Conservation (phyloP, 2,888 invertebrate genomes). For the Ptychoptera albimana region DNA sequence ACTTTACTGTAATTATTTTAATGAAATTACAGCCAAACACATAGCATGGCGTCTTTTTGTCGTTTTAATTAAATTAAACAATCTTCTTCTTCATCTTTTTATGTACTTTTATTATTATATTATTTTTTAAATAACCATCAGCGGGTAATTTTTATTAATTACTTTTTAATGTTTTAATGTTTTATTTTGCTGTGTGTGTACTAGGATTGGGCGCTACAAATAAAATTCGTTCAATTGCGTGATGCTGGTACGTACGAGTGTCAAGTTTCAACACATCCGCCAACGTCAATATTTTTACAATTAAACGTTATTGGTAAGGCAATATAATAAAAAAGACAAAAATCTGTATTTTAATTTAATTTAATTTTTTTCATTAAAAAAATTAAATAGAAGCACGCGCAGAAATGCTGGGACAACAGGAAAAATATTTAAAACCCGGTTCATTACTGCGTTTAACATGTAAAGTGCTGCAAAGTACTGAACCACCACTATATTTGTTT, state of each 20-base stretch:
- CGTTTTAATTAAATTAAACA: too few relatives aligned
- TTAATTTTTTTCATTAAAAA: not conserved
- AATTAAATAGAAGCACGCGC: constrained; percentile 56
- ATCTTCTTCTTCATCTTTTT: too few relatives aligned
- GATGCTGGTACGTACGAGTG: constrained; percentile 82
- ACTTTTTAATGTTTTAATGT: too few relatives aligned
- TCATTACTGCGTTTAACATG: constrained; percentile 69
- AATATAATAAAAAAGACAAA: not conserved
- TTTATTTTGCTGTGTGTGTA: too few relatives aligned
- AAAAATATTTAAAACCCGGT: constrained; percentile 76
- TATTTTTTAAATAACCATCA: too few relatives aligned
- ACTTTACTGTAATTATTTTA: too few relatives aligned
- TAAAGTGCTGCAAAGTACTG: constrained; percentile 67
- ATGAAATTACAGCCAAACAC: too few relatives aligned
- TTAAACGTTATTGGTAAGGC: constrained; percentile 78
- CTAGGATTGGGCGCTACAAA: constrained; percentile 82
- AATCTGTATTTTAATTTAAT: not conserved
- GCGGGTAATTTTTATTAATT: too few relatives aligned
- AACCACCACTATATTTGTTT: constrained; percentile 68
- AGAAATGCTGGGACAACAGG: constrained; percentile 70
- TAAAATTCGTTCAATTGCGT: constrained; percentile 71
- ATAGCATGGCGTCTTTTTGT: too few relatives aligned
- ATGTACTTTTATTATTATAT: too few relatives aligned
- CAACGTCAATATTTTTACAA: constrained; percentile 72
- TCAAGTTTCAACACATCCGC: constrained; percentile 83